Evolutionary conservation across 2,797 vertebrate genomes (phyloP), one percentile per base, ranked within the genome.

Genomic region (Coregonus sp.): DNA sequence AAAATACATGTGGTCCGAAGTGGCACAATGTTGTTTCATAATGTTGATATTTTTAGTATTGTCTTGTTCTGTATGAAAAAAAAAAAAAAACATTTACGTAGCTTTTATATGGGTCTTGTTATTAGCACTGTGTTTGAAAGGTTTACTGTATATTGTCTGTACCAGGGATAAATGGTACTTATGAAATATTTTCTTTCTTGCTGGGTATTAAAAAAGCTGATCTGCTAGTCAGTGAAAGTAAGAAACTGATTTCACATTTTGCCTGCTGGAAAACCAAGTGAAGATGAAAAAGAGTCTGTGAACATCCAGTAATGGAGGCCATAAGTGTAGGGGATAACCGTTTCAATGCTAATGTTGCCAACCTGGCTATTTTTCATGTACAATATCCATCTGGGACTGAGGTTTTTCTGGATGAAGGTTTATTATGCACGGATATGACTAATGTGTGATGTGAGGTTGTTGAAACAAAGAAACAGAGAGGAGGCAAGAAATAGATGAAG

Each of bases 371-470:
- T 86, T 86, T 87, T 88, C 85, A 80, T n/a, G 76, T 81, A 86
- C 65, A 84, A 75, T 78, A 16, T 56, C 5, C 15, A 56, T n/a
- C 52, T n/a, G 52, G 15, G 5, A 5, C 16, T 1, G 2, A 56
- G 0, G 18, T 4, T 61, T 81, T 73, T 80, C 78, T 80, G 73
- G 73, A 83, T 59, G 51, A 72, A 74, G 84, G 81, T 87, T 93
- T 88, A 94, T 94, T 94, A 94, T 92, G 92, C 89, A 90, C 90
- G 87, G 87, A 90, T 85, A 93, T 92, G 88, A 88, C 88, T 89
- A 81, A 85, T 89, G 89, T 88, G 86, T 88, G 88, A 84, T 85
- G 29, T 73, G 82, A 85, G 88, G 85, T 87, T 88, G 89, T 89
- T 90, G 90, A 90, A 93, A 20, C 25, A 66, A 25, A 31, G 35